Evolutionary conservation across 2,888 invertebrate genomes (phyloP).

Genomic region (Leptinotarsa tumamoca): DNA sequence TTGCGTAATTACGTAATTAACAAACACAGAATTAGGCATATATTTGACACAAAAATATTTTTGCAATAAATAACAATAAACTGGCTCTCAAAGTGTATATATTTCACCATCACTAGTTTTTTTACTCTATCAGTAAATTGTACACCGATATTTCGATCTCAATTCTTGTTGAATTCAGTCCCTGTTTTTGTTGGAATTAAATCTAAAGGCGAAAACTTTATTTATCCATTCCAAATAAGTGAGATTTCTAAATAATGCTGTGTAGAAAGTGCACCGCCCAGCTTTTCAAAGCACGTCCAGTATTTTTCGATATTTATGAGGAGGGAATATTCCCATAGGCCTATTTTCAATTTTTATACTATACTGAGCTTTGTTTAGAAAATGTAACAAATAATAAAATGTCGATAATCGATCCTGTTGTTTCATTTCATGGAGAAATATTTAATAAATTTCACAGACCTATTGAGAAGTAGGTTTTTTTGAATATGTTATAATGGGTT

Average conservation of each 20-base stretch:
- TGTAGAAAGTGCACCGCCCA: conserved; percentile 52
- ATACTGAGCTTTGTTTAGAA: conserved; percentile 60
- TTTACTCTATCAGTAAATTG: not conserved
- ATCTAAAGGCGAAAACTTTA: conserved; percentile 4
- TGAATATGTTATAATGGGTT: no score
- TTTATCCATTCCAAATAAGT: conserved; percentile 40
- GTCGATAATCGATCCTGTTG: conserved; percentile 3
- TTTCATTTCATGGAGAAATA: not conserved
- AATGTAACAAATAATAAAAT: conserved; percentile 42
- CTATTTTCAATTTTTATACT: conserved; percentile 61
- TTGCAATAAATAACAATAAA: not conserved
- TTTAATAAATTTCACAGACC: no score
- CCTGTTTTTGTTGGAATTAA: not conserved
- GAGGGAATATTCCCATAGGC: conserved; percentile 54
- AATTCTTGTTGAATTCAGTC: not conserved
- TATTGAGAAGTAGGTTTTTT: no score
- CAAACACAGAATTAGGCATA: no score
- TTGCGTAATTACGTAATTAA: no score
- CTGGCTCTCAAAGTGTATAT: not conserved
- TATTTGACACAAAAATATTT: not conserved
- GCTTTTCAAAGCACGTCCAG: conserved; percentile 58
- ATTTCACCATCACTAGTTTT: not conserved
- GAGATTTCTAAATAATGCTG: conserved; percentile 37
- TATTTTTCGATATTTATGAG: conserved; percentile 53
- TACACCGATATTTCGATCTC: not conserved